A percentile compares a stretch with the other conserved stretches of the same genome.
These are phyloP conservation scores for Acrossocheilus wenchowensis DNA, from an alignment of 2,797 vertebrate genomes.

Conservation along the genomic window DNA sequence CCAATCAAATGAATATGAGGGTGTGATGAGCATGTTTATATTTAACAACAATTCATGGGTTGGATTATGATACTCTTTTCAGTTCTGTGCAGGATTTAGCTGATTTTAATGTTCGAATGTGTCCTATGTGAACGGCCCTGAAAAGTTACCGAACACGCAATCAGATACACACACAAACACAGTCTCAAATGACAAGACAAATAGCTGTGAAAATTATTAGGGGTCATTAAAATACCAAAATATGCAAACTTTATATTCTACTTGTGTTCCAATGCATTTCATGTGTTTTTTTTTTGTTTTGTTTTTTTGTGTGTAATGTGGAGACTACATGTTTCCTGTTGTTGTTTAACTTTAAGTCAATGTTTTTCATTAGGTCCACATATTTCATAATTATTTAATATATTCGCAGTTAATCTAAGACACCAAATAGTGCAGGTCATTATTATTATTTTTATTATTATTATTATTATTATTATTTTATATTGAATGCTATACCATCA, in stretches of 20 bases:
- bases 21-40: neutral
- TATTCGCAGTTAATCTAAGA: constrained; percentile 38
- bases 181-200: constrained; percentile 56
- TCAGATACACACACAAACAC: constrained; percentile 46
- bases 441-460: constrained; percentile 66
- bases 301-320: constrained; percentile 69
- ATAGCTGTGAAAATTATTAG: constrained; percentile 79
- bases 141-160: neutral
- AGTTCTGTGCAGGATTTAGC: neutral
- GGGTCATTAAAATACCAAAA: constrained; percentile 83
- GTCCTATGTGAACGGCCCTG: constrained; percentile 28
- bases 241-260: constrained; percentile 87
- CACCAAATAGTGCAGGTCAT: constrained; percentile 59
- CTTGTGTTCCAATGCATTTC: constrained; percentile 76
- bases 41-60: neutral
- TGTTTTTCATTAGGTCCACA: constrained; percentile 35
- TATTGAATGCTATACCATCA: constrained; percentile 51
- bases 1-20: neutral
- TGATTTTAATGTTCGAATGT: neutral
- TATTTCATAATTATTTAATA: constrained; percentile 33
- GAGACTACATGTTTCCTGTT: constrained; percentile 54
- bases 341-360: constrained; percentile 50
- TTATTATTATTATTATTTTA: constrained; percentile 71
- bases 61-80: neutral
- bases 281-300: constrained; percentile 66